A percentile compares a stretch with the other conserved stretches of the same genome.
These are phyloP conservation scores for Nymphicus hollandicus DNA, from an alignment of 2,113 vertebrate genomes.

Conservation along the genomic window DNA sequence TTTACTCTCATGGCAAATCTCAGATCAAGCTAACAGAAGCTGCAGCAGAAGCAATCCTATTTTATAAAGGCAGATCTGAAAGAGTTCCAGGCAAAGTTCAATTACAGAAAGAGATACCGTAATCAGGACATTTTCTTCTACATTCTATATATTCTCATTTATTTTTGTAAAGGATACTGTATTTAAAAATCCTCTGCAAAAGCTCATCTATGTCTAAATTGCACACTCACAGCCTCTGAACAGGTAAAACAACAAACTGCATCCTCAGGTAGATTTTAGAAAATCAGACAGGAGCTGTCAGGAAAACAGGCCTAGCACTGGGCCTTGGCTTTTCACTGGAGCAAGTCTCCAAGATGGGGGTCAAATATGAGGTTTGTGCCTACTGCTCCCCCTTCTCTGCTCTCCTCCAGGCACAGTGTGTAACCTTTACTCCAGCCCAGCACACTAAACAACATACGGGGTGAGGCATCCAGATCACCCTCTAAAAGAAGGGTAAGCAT, in stretches of 20 bases:
- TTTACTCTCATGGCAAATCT: conserved; percentile 12
- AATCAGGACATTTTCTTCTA: neutral
- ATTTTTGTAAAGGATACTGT: neutral
- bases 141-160: neutral
- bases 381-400: neutral
- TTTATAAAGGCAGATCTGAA: neutral
- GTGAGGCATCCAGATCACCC: neutral
- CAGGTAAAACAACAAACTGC: neutral
- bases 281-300: neutral
- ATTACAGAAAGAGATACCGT: neutral
- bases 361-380: neutral
- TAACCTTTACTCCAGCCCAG: neutral
- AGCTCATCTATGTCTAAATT: neutral
- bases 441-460: accelerated
- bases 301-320: neutral
- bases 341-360: neutral
- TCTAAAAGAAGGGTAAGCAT: neutral
- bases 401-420: neutral
- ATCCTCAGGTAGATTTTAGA: neutral
- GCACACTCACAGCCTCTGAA: neutral
- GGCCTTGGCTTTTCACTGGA: neutral
- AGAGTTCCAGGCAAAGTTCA: neutral
- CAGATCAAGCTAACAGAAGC: conserved; percentile 4
- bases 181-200: neutral
- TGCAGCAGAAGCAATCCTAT: conserved; percentile 21